Evolutionary conservation across 2,888 invertebrate genomes (phyloP), one percentile per base, ranked within the genome.

Genomic region (Ernsta delagoae): DNA sequence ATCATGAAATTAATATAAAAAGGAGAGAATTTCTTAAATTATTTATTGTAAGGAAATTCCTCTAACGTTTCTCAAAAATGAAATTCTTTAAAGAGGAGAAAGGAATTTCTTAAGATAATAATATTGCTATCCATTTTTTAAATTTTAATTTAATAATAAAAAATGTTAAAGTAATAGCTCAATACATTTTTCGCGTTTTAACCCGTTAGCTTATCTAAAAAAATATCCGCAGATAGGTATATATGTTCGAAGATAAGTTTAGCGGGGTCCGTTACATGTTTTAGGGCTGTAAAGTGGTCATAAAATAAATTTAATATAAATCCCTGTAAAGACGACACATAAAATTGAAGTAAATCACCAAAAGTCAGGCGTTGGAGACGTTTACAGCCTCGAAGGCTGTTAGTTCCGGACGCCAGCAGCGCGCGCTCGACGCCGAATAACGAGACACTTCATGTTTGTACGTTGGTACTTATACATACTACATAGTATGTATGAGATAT

Each of bases 271-370:
- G 84, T 83, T 86, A 88, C 88, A 87, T 88, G 87, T 82, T 88
- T 84, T 80, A 80, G 80, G 82, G 86, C 84, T 89, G 86, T 92
- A 90, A 92, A 90, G 87, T 84, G 83, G 84, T 85, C 84, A 85
- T 89, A 90, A 91, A 91, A 90, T 91, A 90, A 90, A 87, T 89
- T 90, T 90, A 89, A 89, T 90, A 89, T 89, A 89, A 89, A 88
- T 89, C 85, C 83, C 83, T 82, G 85, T 83, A 84, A 86, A 84
- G 85, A 84, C 87, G 89, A 88, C 90, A 90, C 91, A 92, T 92
- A 92, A 92, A 92, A 91, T 90, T 86, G 89, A 80, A 87, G 90
- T 92, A 92, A 92, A 92, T 92, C 92, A 91, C 90, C 83, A 79
- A 88, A 90, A 91, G 91, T 89, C 92, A 90, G 87, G 83, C 90